A percentile compares a stretch with the other conserved stretches of the same genome.
Conservation (phyloP, 2,113 vertebrate species). For the Tinamus guttatus region DNA sequence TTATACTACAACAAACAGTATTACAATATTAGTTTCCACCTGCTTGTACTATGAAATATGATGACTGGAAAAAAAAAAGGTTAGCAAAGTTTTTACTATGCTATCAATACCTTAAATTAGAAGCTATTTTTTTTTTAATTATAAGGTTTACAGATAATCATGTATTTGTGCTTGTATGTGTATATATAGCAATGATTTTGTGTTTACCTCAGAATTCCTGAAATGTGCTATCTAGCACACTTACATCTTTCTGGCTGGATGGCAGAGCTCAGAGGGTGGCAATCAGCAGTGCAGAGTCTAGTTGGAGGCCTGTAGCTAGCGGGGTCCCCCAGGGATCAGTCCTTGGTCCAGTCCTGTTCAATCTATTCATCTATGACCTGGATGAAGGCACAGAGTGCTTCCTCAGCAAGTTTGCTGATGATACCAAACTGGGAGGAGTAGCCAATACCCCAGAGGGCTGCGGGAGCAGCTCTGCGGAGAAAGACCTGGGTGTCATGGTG, state of each 20-base stretch:
- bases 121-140: background rate
- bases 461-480: no score
- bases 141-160: background rate
- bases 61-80: background rate
- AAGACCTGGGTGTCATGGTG: no score
- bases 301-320: no score
- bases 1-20: background rate
- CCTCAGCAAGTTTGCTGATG: no score
- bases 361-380: no score
- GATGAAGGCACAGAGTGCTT: no score
- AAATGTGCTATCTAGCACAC: background rate
- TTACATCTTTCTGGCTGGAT: background rate
- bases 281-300: no score
- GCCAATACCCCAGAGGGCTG: no score
- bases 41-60: background rate
- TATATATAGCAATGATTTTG: background rate
- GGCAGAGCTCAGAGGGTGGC: no score
- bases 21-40: background rate
- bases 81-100: background rate
- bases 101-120: background rate
- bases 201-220: background rate
- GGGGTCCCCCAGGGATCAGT: no score
- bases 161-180: background rate
- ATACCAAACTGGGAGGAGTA: no score
- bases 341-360: no score